Conservation (phyloP, 2,888 invertebrate species). For the Eristalis pertinax region DNA sequence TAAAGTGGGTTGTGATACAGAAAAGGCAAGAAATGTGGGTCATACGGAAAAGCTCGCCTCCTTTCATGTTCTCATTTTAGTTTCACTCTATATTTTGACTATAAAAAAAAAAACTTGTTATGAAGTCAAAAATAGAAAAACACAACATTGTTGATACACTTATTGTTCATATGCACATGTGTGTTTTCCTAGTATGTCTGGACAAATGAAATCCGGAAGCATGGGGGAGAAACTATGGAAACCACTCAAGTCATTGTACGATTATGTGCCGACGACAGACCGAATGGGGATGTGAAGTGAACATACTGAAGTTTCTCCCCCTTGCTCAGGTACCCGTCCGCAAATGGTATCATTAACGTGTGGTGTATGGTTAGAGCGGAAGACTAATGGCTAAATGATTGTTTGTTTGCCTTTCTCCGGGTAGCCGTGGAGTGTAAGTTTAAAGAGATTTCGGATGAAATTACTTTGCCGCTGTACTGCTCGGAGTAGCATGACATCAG, state of each 20-base stretch:
- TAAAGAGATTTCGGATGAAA: constrained; percentile 19
- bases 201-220: constrained; percentile 6
- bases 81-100: background rate
- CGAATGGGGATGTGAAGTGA: constrained; percentile 5
- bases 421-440: background rate
- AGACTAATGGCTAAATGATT: constrained; percentile 48
- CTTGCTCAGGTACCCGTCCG: background rate
- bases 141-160: constrained; percentile 10
- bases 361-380: background rate
- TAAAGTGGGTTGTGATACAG: constrained; percentile 1
- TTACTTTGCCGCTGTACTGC: background rate
- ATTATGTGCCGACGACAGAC: constrained; percentile 14
- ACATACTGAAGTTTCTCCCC: background rate
- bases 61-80: constrained; percentile 7
- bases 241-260: constrained; percentile 47
- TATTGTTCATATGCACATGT: background rate
- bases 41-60: constrained; percentile 36
- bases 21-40: constrained; percentile 47
- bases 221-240: background rate
- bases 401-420: constrained; percentile 43
- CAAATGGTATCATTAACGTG: constrained; percentile 5
- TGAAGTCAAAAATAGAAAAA: constrained; percentile 8
- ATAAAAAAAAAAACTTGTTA: background rate
- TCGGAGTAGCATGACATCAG: constrained; percentile 33
- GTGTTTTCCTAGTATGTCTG: constrained; percentile 4